phyloP scores from a whole-genome alignment of 2,113 vertebrate genomes.

The Alethe diademata region DNA sequence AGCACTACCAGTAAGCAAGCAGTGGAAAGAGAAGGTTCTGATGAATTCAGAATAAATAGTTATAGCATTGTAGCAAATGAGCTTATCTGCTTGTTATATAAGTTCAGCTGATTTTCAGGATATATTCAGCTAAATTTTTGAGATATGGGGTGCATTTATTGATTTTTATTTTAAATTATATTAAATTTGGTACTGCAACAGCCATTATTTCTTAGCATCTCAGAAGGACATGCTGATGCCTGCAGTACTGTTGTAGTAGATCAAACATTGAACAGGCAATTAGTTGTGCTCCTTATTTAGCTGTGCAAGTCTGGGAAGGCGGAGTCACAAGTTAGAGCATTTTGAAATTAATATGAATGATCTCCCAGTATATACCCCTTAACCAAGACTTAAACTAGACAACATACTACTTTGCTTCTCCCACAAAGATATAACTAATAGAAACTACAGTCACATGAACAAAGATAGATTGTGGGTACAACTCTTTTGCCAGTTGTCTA shows the following conservation, averaged over 20 bases:
- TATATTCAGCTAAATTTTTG: not conserved
- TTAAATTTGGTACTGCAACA: not conserved
- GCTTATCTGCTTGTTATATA: not conserved
- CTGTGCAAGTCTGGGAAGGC: not conserved
- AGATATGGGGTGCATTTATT: not conserved
- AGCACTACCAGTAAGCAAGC: not conserved
- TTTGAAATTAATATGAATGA: not conserved
- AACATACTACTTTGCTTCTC: not conserved
- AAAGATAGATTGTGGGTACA: not conserved
- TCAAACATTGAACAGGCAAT: not conserved
- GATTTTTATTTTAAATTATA: constrained; percentile 20
- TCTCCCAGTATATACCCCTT: not conserved
- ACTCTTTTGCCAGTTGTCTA: not conserved
- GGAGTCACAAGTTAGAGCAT: not conserved
- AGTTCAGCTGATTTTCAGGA: not conserved
- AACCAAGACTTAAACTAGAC: not conserved
- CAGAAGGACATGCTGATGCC: not conserved
- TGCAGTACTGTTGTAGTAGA: not conserved
- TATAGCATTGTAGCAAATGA: not conserved
- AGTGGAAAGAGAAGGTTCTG: not conserved
- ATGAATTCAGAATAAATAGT: not conserved
- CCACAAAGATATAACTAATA: not conserved
- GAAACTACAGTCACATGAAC: not conserved
- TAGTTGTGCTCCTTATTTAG: not conserved
- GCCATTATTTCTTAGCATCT: not conserved